Evolutionary conservation across 2,113 vertebrate species (phyloP), one percentile per base, ranked within the genome.

Genomic region (Trichomycterus rosablanca): DNA sequence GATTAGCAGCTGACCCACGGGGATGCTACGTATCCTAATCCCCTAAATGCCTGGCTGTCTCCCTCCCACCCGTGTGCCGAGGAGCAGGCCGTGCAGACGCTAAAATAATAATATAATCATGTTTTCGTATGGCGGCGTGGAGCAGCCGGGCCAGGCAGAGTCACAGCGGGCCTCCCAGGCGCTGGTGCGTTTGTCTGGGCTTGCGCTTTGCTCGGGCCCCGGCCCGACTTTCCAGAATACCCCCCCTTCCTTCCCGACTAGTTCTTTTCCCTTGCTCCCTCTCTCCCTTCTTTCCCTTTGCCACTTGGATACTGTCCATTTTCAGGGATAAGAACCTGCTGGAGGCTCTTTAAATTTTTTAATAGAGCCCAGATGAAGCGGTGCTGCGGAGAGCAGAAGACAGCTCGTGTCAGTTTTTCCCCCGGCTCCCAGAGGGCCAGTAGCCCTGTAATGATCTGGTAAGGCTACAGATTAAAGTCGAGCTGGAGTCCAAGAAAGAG

Each of bases 1-100:
- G 93, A 96, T 97, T 95, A 96, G 92, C 90, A 91, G 93, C 89
- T 95, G 91, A 98, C 91, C 94, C 94, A 91, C 89, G 85, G 93
- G 92, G 91, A 92, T 88, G 88, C 85, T 86, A 89, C 83, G 89
- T 90, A 88, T 90, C 87, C 89, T 90, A 91, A 91, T 92, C 90
- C 88, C 87, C 87, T 90, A 91, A 93, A 92, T 88, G 90, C 87
- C 89, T 86, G 84, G 84, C 88, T 88, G 88, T 89, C 91, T 23
- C 61, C 50, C 70, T 63, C 67, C 67, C 63, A 56, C 66, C 71
- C 66, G 34, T 66, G 53, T 43, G 56, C 70, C 2, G 35, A 45
- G 80, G 84, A 62, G 87, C 87, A 86, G 83, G 83, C 84, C 81
- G 79, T 81, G 80, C 88, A 86, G 87, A 84, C 87, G 86, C 87